phyloP scores from a whole-genome alignment of 2,113 vertebrate genomes.

The Tachuris rubrigastra region DNA sequence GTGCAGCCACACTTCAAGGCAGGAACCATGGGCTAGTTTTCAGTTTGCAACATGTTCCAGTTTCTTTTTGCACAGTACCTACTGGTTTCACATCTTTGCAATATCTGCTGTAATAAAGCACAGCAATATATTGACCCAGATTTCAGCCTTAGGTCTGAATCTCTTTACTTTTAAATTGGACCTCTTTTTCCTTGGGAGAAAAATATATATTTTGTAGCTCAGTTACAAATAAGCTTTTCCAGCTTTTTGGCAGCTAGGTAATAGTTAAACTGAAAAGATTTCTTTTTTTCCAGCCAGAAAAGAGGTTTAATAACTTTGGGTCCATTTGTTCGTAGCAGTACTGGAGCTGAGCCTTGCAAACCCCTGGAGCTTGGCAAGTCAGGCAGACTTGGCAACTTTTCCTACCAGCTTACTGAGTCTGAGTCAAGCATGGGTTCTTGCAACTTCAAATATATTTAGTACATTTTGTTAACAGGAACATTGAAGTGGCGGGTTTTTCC shows the following conservation, averaged over 20 bases:
- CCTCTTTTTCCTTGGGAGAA: not conserved
- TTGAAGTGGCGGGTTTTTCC: not conserved
- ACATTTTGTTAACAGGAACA: slow-evolving; percentile 52
- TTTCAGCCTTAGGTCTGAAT: slow-evolving; percentile 26
- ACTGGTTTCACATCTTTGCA: not conserved
- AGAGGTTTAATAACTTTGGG: slow-evolving; percentile 69
- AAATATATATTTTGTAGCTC: not conserved
- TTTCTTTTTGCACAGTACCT: not conserved
- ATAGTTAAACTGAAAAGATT: slow-evolving; percentile 67
- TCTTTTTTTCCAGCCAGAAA: slow-evolving; percentile 67
- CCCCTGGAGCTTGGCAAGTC: slow-evolving; percentile 76
- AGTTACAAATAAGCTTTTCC: slow-evolving; percentile 48
- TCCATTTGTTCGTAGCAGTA: slow-evolving; percentile 68
- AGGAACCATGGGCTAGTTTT: not conserved
- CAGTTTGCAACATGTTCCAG: not conserved
- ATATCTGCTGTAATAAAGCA: not conserved
- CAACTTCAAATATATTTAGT: slow-evolving; percentile 39
- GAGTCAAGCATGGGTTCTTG: slow-evolving; percentile 42
- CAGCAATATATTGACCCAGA: not conserved
- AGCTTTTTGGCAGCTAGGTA: slow-evolving; percentile 63
- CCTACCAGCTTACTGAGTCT: slow-evolving; percentile 46
- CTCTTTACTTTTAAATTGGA: slow-evolving; percentile 12
- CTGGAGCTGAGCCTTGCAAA: slow-evolving; percentile 57
- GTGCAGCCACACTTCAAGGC: not conserved
- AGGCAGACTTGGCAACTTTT: slow-evolving; percentile 61